These are phyloP conservation scores for Hydriomena furcata DNA, from an alignment of 2,888 invertebrate species.

Conservation along the genomic window DNA sequence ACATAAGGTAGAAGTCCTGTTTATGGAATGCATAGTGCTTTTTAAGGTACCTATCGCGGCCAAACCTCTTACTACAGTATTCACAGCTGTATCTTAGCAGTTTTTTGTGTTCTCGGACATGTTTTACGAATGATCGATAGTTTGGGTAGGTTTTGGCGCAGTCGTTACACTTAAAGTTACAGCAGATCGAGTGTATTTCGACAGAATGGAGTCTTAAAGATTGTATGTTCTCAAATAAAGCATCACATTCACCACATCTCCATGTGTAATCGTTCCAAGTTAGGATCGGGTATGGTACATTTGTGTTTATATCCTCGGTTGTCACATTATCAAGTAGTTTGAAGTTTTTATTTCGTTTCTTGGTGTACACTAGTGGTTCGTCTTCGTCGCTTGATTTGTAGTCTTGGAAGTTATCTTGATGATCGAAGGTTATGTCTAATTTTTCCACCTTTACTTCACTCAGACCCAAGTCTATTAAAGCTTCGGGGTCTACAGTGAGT, in stretches of 20 bases:
- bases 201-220: slow-evolving; percentile 66
- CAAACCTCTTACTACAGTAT: slow-evolving; percentile 61
- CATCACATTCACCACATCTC: slow-evolving; percentile 69
- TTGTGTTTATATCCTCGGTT: slow-evolving; percentile 32
- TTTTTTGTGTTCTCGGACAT: slow-evolving; percentile 64
- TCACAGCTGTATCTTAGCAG: slow-evolving; percentile 66
- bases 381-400: slow-evolving; percentile 59
- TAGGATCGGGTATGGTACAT: slow-evolving; percentile 32
- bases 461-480: slow-evolving; percentile 40
- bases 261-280: slow-evolving; percentile 72
- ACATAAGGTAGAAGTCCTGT: slow-evolving; percentile 39
- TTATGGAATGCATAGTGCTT: slow-evolving; percentile 46
- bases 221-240: slow-evolving; percentile 65
- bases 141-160: slow-evolving; percentile 54
- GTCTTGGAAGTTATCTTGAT: slow-evolving; percentile 42
- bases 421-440: slow-evolving; percentile 39
- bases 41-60: slow-evolving; percentile 50
- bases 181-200: slow-evolving; percentile 68
- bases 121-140: slow-evolving; percentile 62
- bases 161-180: slow-evolving; percentile 67
- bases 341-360: slow-evolving; percentile 47
- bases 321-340: slow-evolving; percentile 33
- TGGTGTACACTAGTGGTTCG: slow-evolving; percentile 57
- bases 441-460: slow-evolving; percentile 53
- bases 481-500: slow-evolving; percentile 45